phyloP scores from a whole-genome alignment of 2,888 invertebrate species.

The Acanthosepion lycidas region DNA sequence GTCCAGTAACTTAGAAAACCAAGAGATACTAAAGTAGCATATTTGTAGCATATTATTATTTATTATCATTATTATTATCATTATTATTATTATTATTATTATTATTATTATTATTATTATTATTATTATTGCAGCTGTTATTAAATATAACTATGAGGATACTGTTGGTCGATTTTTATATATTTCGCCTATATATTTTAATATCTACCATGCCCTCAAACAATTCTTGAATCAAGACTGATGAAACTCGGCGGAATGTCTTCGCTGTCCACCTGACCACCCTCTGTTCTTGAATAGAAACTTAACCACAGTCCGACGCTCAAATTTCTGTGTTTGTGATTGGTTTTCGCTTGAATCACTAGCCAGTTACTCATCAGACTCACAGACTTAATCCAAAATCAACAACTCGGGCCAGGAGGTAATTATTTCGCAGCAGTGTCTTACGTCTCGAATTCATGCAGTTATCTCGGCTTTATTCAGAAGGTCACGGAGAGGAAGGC shows the following conservation, averaged over 20 bases:
- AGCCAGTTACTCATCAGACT: neutral
- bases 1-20: too few relatives aligned
- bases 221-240: too few relatives aligned
- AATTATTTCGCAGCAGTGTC: neutral
- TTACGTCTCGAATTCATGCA: neutral
- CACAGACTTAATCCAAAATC: neutral
- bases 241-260: neutral
- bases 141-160: too few relatives aligned
- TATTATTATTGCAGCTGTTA: too few relatives aligned
- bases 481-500: neutral
- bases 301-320: neutral
- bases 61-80: too few relatives aligned
- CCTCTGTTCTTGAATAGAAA: neutral
- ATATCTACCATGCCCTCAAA: neutral
- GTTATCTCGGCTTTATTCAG: neutral
- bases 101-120: neutral
- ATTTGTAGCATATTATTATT: neutral
- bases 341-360: neutral
- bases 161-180: too few relatives aligned
- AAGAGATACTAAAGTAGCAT: too few relatives aligned
- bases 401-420: neutral
- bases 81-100: neutral
- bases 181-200: too few relatives aligned
- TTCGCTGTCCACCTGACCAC: neutral
- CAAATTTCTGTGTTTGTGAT: neutral